Base-by-base conservation (phyloP, 2,113 vertebrate genomes). In the Tetraodon nigroviridis region DNA sequence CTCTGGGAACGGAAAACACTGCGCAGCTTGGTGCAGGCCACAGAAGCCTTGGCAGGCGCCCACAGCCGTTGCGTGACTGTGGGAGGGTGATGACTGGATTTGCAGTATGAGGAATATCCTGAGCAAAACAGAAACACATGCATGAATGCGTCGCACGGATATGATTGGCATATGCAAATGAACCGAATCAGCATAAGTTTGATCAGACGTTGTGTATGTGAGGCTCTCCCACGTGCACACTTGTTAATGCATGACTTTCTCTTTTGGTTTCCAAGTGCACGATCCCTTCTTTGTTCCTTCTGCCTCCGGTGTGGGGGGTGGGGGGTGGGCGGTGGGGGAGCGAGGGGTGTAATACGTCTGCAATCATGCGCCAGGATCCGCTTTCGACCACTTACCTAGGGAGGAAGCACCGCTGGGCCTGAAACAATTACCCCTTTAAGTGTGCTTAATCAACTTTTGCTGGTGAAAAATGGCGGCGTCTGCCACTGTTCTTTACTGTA, bases 401-500 rank as follows among this genome's bases (percentile, higher is more conserved):
- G 68, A 73, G 81, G 78, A 87, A 79, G 58, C 64, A 55, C 67
- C 62, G 67, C 59, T 58, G 71, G 66, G 46, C 50, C 62, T 80
- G 71, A 76, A 84, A 89, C 82, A 86, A 87, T 86, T 61, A 78
- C 51, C 58, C 27, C 61, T 70, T 83, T 76, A 73, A 79, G 66
- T 72, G 61, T 58, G 54, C 68, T 71, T 76, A 82, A 86, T 78
- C 63, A 81, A 84, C 79, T 59, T 40, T 46, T 75, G 67, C 52
- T 73, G 69, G 6, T 47, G 67, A 79, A 84, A 90, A 82, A 85
- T 85, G 87, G 61, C 19, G 55, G 72, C 50, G 77, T 37, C 77
- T 82, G 86, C 72, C 73, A 78, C 68, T 80, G 84, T 82, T 88
- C 84, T 86, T 87, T 81, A 87, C 73, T 78, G 78, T 87, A 85